These are phyloP conservation scores for Drosophila malerkotliana DNA, from an alignment of 1,140 invertebrate species.

Conservation along the genomic window DNA sequence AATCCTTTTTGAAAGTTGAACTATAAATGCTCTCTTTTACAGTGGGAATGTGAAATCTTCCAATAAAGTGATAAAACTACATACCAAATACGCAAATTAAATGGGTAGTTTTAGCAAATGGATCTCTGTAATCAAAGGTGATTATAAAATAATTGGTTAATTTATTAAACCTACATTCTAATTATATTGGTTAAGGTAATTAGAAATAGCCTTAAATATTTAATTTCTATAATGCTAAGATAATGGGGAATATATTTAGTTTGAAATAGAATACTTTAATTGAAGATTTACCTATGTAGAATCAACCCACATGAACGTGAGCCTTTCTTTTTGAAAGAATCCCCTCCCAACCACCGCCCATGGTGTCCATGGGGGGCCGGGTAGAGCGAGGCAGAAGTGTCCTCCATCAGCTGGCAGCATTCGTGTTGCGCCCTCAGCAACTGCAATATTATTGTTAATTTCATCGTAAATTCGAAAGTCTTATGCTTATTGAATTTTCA, in stretches of 20 bases:
- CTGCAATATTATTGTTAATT: slow-evolving; percentile 82
- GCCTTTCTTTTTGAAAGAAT: slow-evolving; percentile 23
- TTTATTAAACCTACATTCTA: no score
- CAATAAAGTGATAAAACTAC: background rate
- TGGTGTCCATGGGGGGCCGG: slow-evolving; percentile 33
- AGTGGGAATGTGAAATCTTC: background rate
- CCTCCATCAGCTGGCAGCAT: slow-evolving; percentile 33
- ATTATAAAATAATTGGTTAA: background rate
- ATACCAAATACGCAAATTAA: background rate
- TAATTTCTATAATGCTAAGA: no score
- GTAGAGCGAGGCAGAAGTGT: slow-evolving; percentile 34
- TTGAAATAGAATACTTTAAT: no score
- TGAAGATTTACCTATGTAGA: background rate
- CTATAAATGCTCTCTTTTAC: slow-evolving; percentile 9
- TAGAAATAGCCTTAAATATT: background rate
- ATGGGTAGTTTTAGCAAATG: no score
- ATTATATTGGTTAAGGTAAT: background rate
- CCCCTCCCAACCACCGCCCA: slow-evolving; percentile 6
- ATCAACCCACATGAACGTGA: background rate
- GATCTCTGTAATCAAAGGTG: no score
- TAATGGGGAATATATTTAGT: no score
- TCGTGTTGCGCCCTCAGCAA: slow-evolving; percentile 60
- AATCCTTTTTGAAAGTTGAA: background rate
- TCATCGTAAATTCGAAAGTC: slow-evolving; percentile 81
- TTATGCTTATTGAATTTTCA: slow-evolving; percentile 83